Evolutionary conservation across 2,797 vertebrate species (phyloP).

Genomic region (Anniella stebbinsi): DNA sequence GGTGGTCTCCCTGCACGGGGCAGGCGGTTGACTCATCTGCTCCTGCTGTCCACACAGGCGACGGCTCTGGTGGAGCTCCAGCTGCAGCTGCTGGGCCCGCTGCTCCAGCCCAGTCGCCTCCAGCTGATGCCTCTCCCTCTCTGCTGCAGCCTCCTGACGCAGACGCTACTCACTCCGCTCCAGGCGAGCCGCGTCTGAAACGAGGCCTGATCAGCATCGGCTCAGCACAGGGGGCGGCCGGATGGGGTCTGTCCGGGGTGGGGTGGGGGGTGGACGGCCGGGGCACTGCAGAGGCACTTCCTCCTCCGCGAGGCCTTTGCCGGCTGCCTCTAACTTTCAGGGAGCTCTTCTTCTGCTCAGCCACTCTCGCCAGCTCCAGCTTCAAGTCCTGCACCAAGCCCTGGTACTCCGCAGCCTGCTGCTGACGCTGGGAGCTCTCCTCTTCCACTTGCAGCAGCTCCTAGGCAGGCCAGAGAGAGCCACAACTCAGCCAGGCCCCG

Average conservation of each 20-base stretch:
- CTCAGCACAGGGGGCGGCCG: rapidly evolving
- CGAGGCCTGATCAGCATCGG: neutral
- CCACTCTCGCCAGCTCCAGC: slow-evolving; percentile 73
- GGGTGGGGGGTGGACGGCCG: neutral
- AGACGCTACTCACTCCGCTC: slow-evolving; percentile 72
- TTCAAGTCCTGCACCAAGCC: slow-evolving; percentile 78
- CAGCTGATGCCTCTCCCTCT: slow-evolving; percentile 69
- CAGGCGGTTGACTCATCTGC: slow-evolving; percentile 63
- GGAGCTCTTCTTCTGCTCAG: slow-evolving; percentile 75
- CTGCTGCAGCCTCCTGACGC: slow-evolving; percentile 66
- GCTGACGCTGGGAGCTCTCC: slow-evolving; percentile 75
- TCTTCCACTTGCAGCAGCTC: slow-evolving; percentile 70
- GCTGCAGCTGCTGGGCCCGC: slow-evolving; percentile 71
- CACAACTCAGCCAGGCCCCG: neutral
- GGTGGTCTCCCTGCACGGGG: neutral
- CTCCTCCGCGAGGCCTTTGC: neutral
- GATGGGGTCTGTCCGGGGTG: too few relatives aligned
- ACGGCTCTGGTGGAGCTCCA: slow-evolving; percentile 71
- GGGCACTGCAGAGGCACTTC: too few relatives aligned
- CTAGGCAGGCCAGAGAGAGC: slow-evolving; percentile 39
- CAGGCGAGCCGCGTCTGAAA: slow-evolving; percentile 73
- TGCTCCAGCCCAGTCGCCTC: slow-evolving; percentile 67
- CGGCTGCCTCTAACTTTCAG: slow-evolving; percentile 65
- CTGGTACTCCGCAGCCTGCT: slow-evolving; percentile 77
- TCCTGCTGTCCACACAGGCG: slow-evolving; percentile 72